Percentiles rank a stretch among this genome's conserved stretches.
Conservation (phyloP, 92 coral and sea anemone genomes). For the Blastomussa wellsi region DNA sequence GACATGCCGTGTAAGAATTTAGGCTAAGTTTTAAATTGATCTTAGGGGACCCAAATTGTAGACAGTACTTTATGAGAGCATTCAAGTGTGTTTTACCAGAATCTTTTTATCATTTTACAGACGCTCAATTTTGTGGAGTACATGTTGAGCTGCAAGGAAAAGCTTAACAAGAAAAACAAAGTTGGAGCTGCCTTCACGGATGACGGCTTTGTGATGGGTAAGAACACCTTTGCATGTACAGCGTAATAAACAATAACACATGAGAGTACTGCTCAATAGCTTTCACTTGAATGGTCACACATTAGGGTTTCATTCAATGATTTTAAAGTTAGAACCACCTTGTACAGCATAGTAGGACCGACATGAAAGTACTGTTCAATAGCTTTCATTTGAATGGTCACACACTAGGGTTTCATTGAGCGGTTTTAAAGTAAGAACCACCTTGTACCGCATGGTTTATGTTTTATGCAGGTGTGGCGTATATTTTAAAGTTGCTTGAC, state of each 20-base stretch:
- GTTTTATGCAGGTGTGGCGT: conserved; percentile 79
- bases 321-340: no score
- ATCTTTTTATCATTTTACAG: conserved; percentile 45
- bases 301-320: background rate
- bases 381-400: background rate
- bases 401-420: background rate
- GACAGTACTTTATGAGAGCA: no score
- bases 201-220: conserved; percentile 99
- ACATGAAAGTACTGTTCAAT: background rate
- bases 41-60: no score
- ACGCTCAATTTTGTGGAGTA: conserved; percentile 96
- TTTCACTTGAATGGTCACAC: background rate
- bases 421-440: background rate
- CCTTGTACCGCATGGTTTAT: background rate
- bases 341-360: background rate
- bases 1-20: no score
- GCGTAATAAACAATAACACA: background rate
- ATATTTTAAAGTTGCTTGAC: conserved; percentile 88
- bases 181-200: conserved; percentile 99
- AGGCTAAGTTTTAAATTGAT: no score
- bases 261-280: background rate
- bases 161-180: conserved; percentile 95
- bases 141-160: conserved; percentile 97
- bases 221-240: conserved; percentile 10
- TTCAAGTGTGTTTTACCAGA: background rate